Evolutionary conservation across 2,113 vertebrate genomes (phyloP).

Genomic region (Calypte anna): DNA sequence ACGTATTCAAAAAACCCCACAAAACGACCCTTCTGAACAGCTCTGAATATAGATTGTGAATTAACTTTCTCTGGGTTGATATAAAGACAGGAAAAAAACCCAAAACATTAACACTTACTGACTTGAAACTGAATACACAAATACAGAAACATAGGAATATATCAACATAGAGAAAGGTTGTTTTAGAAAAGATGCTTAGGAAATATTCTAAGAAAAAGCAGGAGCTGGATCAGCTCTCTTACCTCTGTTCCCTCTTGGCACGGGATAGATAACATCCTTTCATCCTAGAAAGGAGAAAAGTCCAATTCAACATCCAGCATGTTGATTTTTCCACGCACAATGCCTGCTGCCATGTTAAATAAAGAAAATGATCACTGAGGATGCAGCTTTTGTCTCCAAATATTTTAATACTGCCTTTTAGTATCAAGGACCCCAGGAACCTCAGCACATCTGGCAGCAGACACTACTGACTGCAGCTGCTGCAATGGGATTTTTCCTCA

Average conservation of each 20-base stretch:
- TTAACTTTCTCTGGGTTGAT: constrained; percentile 67
- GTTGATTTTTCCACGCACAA: constrained; percentile 69
- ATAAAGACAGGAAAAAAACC: constrained; percentile 19
- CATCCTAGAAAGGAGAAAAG: constrained; percentile 75
- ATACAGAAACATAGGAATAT: not conserved
- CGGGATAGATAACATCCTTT: constrained; percentile 69
- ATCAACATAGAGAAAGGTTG: not conserved
- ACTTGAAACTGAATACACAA: constrained; percentile 44
- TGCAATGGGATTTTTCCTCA: constrained; percentile 69
- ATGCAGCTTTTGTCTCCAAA: constrained; percentile 80
- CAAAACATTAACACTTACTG: constrained; percentile 5
- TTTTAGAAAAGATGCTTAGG: constrained; percentile 57
- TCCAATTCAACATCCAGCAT: constrained; percentile 72
- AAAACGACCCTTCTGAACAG: constrained; percentile 62
- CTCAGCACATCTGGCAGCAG: constrained; percentile 77
- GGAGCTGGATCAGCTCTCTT: constrained; percentile 72
- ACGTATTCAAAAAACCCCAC: constrained; percentile 35
- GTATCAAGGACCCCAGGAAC: constrained; percentile 69
- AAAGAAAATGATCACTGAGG: constrained; percentile 79
- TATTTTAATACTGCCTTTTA: constrained; percentile 75
- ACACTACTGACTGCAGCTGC: constrained; percentile 73
- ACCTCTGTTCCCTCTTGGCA: constrained; percentile 77
- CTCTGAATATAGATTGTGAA: constrained; percentile 49
- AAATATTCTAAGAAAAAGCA: constrained; percentile 48
- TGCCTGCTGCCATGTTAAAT: constrained; percentile 81